phyloP scores from a whole-genome alignment of 1,140 invertebrate species.

The Idris sp. region DNA sequence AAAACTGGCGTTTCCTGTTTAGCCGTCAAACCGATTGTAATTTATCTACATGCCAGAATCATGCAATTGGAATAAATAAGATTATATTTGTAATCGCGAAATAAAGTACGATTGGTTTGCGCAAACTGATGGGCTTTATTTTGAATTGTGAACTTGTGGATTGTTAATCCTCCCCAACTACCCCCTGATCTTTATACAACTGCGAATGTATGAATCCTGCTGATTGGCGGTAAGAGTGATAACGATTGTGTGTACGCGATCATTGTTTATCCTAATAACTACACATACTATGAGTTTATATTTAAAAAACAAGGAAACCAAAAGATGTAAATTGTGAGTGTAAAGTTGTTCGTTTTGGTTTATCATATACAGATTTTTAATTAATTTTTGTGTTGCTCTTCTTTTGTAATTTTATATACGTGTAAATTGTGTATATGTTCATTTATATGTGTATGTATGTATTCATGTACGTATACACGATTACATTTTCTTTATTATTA shows the following conservation, averaged over 20 bases:
- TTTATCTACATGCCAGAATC: no score
- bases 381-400: conserved; percentile 32
- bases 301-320: no score
- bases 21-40: no score
- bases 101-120: conserved; percentile 14
- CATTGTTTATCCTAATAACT: conserved; percentile 35
- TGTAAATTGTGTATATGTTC: conserved; percentile 36
- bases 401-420: conserved; percentile 62
- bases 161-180: conserved; percentile 27
- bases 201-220: conserved; percentile 14
- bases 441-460: conserved; percentile 47
- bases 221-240: no score
- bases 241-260: conserved; percentile 9
- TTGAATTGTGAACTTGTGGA: conserved; percentile 63
- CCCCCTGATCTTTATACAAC: conserved; percentile 53
- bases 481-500: conserved; percentile 54
- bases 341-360: conserved; percentile 27
- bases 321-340: conserved; percentile 43
- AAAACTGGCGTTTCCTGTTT: conserved; percentile 2
- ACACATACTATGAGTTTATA: conserved; percentile 27
- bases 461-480: conserved; percentile 43
- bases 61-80: no score
- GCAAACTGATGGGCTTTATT: conserved; percentile 21
- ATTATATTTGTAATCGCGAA: conserved; percentile 1
- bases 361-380: conserved; percentile 11